These are phyloP conservation scores for Branchinecta lindahli DNA, from an alignment of 1,140 invertebrate species.

Conservation along the genomic window DNA sequence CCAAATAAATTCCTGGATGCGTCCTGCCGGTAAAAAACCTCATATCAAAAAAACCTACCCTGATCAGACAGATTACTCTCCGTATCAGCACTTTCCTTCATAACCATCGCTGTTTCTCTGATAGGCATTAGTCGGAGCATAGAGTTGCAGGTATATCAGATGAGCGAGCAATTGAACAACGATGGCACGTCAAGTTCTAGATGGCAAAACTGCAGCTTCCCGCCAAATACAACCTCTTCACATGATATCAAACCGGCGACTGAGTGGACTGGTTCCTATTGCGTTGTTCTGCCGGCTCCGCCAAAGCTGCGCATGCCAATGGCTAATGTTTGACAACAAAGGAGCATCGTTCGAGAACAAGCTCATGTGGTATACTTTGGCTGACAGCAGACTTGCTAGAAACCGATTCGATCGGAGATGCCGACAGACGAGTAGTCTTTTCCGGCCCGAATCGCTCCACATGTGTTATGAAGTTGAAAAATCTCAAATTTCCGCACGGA, in stretches of 20 bases:
- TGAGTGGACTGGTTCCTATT: neutral
- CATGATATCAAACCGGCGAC: constrained; percentile 9
- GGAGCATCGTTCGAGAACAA: too few relatives aligned
- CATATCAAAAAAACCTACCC: neutral
- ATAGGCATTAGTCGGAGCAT: neutral
- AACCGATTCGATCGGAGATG: too few relatives aligned
- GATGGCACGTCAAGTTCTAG: too few relatives aligned
- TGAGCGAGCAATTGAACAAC: too few relatives aligned
- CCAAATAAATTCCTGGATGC: neutral
- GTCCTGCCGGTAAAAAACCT: neutral
- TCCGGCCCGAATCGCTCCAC: too few relatives aligned
- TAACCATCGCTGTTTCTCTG: neutral
- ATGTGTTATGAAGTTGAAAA: too few relatives aligned
- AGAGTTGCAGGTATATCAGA: neutral
- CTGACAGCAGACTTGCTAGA: too few relatives aligned
- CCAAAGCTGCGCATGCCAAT: too few relatives aligned
- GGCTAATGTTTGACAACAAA: too few relatives aligned
- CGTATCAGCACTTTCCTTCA: neutral
- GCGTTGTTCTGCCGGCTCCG: neutral
- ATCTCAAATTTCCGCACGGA: too few relatives aligned
- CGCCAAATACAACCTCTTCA: neutral
- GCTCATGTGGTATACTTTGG: too few relatives aligned
- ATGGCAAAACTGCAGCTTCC: neutral
- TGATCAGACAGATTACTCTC: neutral
- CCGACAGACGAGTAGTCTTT: too few relatives aligned